A percentile compares a stretch with the other conserved stretches of the same genome.
These are phyloP conservation scores for Alexandromys fortis DNA, from an alignment of 2,113 vertebrate species.

Conservation along the genomic window DNA sequence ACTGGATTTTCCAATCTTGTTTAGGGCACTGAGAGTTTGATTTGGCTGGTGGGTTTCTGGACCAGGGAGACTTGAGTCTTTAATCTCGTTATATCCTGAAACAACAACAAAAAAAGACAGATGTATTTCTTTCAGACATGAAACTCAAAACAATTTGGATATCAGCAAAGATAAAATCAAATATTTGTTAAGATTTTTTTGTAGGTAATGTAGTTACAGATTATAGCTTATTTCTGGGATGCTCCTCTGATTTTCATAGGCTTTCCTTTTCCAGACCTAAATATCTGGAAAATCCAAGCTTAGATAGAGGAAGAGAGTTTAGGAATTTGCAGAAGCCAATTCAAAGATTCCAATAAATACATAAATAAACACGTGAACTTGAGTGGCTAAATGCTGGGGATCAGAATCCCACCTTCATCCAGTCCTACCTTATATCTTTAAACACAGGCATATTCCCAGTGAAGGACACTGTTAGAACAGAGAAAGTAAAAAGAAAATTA, in stretches of 20 bases:
- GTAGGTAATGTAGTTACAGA: background rate
- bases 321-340: background rate
- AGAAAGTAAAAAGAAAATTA: background rate
- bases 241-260: background rate
- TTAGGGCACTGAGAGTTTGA: too few species aligned
- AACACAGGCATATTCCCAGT: background rate
- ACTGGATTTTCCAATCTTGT: background rate
- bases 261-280: background rate
- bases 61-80: background rate
- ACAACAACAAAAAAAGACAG: background rate
- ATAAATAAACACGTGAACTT: background rate
- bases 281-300: background rate
- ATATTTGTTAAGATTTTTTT: background rate
- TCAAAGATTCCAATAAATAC: background rate
- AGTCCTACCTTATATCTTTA: background rate
- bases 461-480: background rate
- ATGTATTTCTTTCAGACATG: background rate
- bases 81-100: background rate
- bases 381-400: background rate
- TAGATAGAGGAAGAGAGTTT: background rate
- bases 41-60: background rate
- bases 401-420: background rate
- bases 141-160: background rate
- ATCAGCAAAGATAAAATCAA: background rate
- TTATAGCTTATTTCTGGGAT: background rate